Evolutionary conservation across 2,797 vertebrate genomes (phyloP), one percentile per base, ranked within the genome.

Genomic region (Poeciliopsis presidionis): DNA sequence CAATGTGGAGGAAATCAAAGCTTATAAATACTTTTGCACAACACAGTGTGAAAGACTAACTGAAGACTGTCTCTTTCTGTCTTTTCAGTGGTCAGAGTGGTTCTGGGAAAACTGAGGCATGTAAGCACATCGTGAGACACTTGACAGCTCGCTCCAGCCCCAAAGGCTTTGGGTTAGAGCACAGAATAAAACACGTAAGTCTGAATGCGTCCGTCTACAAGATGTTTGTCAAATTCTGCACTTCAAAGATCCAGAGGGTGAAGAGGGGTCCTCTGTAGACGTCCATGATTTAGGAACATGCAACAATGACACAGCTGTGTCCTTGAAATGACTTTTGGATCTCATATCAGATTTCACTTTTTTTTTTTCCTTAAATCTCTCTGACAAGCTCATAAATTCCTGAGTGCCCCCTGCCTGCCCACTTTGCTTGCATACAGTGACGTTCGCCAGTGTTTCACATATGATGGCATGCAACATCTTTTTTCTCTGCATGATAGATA

Each of bases 21-120:
- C 0, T 1, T 14, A 70, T 28, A 25, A 70, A 45, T n/a, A 70
- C 25, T 45, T 69, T 70, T 70, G 20, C n/a, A 63, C 20, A 30
- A 2, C 59, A 69, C 71, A 30, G 72, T 25, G 14, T 78, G 22
- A 33, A 16, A 49, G 28, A n/a, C 41, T 73, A 80, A 71, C 22
- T 0, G 33, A 47, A 78, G 8, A 39, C 72, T 75, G 20, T 83
- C 43, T 86, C 20, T 41, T 25, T 72, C 5, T 65, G 13, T 61
- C 9, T 79, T 13, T 88, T 2, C 86, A 99, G 98, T 88, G 98
- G 98, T 77, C 97, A 99, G 93, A 97, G 97, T 90, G 97, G 98
- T 77, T 98, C 98, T 77, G 98, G 98, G 72, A 99, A 99, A 90
- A 96, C 96, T 0, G 96, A 98, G 92, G 97, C 97, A 77, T 96